Evolutionary conservation across 2,113 vertebrate genomes (phyloP).

Genomic region (Furnarius figulus): DNA sequence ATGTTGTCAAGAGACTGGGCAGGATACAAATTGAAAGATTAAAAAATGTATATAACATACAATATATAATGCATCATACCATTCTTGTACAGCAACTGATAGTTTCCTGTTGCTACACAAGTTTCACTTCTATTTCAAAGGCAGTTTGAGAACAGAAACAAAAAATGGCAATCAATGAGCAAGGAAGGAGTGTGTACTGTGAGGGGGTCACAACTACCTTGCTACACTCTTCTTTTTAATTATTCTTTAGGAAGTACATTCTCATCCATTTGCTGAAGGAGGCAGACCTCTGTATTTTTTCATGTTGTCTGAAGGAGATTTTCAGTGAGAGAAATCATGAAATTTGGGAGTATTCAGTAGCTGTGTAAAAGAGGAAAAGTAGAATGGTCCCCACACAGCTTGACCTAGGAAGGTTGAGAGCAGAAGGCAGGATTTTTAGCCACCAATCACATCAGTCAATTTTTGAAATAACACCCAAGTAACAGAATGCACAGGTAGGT

Average conservation of each 20-base stretch:
- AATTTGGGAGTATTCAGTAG: neutral
- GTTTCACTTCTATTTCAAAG: neutral
- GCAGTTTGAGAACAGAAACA: neutral
- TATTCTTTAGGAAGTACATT: neutral
- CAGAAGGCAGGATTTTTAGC: neutral
- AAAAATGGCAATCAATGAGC: neutral
- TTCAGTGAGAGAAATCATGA: neutral
- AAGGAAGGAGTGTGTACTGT: neutral
- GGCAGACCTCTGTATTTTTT: neutral
- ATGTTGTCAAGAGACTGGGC: neutral
- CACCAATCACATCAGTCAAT: neutral
- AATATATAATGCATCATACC: neutral
- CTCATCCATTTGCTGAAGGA: neutral
- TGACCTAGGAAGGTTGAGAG: neutral
- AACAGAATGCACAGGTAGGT: neutral
- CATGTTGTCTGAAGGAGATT: neutral
- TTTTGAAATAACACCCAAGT: neutral
- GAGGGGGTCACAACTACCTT: neutral
- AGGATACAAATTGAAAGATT: slow-evolving; percentile 28
- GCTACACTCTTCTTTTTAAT: neutral
- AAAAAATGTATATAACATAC: neutral
- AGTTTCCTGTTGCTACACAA: neutral
- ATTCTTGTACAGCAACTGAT: neutral
- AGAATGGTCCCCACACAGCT: neutral
- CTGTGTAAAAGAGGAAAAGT: neutral